These are phyloP conservation scores for Mirounga angustirostris DNA, from an alignment of 2,113 vertebrate species.

Conservation along the genomic window DNA sequence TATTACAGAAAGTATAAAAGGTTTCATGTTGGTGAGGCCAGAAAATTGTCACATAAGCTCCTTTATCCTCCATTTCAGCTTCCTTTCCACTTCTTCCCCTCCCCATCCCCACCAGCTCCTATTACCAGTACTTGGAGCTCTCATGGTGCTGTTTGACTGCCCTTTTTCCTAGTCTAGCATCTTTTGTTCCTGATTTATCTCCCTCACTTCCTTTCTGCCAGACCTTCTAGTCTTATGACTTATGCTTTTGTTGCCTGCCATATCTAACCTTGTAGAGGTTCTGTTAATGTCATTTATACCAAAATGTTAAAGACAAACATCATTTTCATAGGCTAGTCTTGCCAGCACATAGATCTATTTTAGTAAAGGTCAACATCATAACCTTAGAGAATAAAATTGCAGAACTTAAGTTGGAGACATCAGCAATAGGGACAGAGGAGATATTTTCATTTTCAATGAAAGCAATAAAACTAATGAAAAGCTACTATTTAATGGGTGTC, in stretches of 20 bases:
- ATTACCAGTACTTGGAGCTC: neutral
- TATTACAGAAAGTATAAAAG: neutral
- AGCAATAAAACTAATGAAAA: constrained; percentile 49
- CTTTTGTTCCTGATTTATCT: neutral
- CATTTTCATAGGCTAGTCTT: constrained; percentile 57
- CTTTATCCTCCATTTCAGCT: neutral
- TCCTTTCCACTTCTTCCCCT: neutral
- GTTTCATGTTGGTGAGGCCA: neutral
- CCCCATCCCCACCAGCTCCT: neutral
- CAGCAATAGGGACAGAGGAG: neutral
- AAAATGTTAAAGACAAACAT: constrained; percentile 60
- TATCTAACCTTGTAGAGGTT: constrained; percentile 29
- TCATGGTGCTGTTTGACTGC: neutral
- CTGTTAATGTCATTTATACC: constrained; percentile 60
- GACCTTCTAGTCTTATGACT: neutral
- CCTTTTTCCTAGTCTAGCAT: neutral
- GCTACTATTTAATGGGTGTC: constrained; percentile 11
- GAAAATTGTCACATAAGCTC: neutral
- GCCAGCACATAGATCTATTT: constrained; percentile 43
- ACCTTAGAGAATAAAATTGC: constrained; percentile 31
- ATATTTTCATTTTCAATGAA: constrained; percentile 8
- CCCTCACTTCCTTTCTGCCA: neutral
- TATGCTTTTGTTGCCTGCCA: neutral
- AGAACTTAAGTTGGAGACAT: constrained; percentile 49
- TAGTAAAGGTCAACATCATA: constrained; percentile 59